These are phyloP conservation scores for Aphis craccivora DNA, from an alignment of 1,140 invertebrate species.

Conservation along the genomic window DNA sequence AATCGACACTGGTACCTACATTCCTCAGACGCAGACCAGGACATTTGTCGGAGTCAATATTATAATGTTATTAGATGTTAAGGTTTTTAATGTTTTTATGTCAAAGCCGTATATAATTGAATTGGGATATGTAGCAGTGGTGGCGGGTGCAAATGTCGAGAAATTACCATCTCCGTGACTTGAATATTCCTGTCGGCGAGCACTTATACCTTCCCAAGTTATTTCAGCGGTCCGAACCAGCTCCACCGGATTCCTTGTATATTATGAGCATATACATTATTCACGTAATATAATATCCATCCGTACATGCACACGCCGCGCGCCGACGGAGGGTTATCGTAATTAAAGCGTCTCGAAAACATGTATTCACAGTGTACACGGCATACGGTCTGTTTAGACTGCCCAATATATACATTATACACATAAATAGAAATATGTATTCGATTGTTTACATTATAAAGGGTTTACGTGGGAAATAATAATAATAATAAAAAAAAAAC, in stretches of 20 bases:
- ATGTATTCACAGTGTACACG: neutral
- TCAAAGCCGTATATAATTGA: neutral
- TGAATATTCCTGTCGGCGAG: neutral
- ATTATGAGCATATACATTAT: neutral
- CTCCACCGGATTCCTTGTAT: neutral
- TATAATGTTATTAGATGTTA: slow-evolving; percentile 7
- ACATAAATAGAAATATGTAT: neutral
- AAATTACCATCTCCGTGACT: slow-evolving; percentile 18
- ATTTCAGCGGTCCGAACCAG: neutral
- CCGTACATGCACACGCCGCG: neutral
- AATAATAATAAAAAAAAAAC: neutral
- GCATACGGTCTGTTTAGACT: neutral
- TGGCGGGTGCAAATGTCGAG: neutral
- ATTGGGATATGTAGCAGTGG: neutral
- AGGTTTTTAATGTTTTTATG: slow-evolving; percentile 23
- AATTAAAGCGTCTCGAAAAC: neutral
- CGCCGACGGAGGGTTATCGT: neutral
- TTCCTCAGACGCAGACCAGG: neutral
- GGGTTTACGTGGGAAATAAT: neutral
- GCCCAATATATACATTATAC: neutral
- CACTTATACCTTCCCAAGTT: neutral
- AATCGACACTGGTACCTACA: neutral
- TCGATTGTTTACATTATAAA: slow-evolving; percentile 2
- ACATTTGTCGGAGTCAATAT: neutral
- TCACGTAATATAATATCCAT: neutral